Evolutionary conservation across 1,140 invertebrate genomes (phyloP).

Genomic region (Drosophila guanche): DNA sequence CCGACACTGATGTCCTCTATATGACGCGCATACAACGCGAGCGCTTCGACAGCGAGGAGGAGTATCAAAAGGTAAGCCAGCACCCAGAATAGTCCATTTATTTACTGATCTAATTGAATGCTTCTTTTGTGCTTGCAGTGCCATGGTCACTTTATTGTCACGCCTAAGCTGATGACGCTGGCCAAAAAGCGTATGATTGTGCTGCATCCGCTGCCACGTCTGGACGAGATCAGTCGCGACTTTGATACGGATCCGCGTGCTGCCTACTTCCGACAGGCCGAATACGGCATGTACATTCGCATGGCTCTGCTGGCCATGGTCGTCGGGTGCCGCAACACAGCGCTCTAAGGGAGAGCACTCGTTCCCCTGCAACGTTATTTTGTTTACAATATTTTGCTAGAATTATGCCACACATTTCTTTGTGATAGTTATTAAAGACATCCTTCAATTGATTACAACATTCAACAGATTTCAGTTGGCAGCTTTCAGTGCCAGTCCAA

Average conservation of each 20-base stretch:
- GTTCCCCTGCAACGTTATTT: too few species aligned
- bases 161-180: constrained; percentile 96
- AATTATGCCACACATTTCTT: too few species aligned
- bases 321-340: constrained; percentile 85
- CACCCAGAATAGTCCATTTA: background rate
- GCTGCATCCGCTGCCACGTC: constrained; percentile 98
- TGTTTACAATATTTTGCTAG: background rate
- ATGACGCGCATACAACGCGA: constrained; percentile 99
- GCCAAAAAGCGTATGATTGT: constrained; percentile 97
- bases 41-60: constrained; percentile 92
- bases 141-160: constrained; percentile 94
- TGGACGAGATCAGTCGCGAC: constrained; percentile 96
- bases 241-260: constrained; percentile 98
- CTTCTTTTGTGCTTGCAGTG: constrained; percentile 83
- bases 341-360: constrained; percentile 19
- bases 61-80: constrained; percentile 89
- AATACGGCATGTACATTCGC: constrained; percentile 98
- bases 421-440: too few species aligned
- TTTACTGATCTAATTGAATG: background rate
- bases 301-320: constrained; percentile 98
- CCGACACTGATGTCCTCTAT: constrained; percentile 98
- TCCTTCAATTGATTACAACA: too few species aligned
- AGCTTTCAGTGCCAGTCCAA: too few species aligned
- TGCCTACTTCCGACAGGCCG: constrained; percentile 99
- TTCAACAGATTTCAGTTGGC: too few species aligned